phyloP scores from a whole-genome alignment of 2,113 vertebrate species.

The Anser brachyrhynchus region DNA sequence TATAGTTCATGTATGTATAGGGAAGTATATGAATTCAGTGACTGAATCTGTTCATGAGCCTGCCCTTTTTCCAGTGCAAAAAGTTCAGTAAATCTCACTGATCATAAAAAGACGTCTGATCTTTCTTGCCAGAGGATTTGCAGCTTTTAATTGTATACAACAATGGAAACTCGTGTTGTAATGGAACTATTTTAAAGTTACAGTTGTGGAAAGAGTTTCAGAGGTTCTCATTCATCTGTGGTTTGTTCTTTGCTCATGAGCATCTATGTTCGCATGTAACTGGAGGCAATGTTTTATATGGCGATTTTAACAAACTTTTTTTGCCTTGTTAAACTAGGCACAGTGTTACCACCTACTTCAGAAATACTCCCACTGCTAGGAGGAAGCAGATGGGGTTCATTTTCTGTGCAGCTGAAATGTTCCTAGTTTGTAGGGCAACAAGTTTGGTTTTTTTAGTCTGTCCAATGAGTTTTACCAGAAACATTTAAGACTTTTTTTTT shows the following conservation, averaged over 20 bases:
- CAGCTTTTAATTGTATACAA: neutral
- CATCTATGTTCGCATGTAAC: neutral
- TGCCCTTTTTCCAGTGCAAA: neutral
- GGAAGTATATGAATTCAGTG: neutral
- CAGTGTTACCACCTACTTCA: conserved; percentile 35
- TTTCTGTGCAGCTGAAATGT: neutral
- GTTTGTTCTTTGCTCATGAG: neutral
- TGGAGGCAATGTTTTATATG: neutral
- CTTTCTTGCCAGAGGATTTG: neutral
- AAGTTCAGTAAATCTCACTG: neutral
- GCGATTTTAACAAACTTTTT: neutral
- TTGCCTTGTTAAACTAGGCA: neutral
- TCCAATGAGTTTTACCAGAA: neutral
- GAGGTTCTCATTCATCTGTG: neutral
- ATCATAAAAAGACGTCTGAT: neutral
- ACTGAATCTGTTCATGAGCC: neutral
- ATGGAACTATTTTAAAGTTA: neutral
- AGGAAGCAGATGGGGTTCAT: neutral
- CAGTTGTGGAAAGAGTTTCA: neutral
- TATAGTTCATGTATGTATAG: rapidly evolving
- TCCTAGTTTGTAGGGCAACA: neutral
- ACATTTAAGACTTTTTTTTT: neutral
- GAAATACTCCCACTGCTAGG: neutral
- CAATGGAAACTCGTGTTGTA: neutral
- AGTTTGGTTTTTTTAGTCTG: neutral